Evolutionary conservation across 2,888 invertebrate genomes (phyloP).

Genomic region (Scaeva pyrastri): DNA sequence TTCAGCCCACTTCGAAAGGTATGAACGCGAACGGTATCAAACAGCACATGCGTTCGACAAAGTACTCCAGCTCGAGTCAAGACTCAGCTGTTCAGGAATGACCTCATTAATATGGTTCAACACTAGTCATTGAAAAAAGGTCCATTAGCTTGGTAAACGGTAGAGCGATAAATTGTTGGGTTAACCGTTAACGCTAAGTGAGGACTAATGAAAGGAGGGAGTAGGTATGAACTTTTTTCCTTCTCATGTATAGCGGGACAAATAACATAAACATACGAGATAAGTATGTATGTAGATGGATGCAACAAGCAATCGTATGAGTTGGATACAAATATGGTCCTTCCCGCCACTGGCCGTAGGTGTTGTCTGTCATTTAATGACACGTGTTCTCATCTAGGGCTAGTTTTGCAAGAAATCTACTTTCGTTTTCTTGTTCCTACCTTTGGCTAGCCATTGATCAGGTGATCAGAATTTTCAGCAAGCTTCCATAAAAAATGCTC

Average conservation of each 20-base stretch:
- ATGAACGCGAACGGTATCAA: neutral
- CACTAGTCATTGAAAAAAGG: neutral
- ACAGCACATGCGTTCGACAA: slow-evolving; percentile 50
- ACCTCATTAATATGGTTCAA: slow-evolving; percentile 48
- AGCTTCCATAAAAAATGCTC: slow-evolving; percentile 26
- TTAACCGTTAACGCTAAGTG: too few relatives aligned
- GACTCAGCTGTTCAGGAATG: slow-evolving; percentile 59
- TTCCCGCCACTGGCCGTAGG: slow-evolving; percentile 66
- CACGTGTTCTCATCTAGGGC: slow-evolving; percentile 61
- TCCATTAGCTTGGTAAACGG: neutral
- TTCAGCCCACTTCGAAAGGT: neutral
- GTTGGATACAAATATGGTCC: slow-evolving; percentile 58
- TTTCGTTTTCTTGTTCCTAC: slow-evolving; percentile 84
- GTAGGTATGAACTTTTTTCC: neutral
- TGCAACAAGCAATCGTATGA: slow-evolving; percentile 10
- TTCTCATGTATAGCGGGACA: neutral
- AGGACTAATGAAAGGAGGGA: neutral
- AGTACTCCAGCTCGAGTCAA: neutral
- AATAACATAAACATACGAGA: slow-evolving; percentile 22
- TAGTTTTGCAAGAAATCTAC: slow-evolving; percentile 78
- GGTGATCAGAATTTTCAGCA: slow-evolving; percentile 79
- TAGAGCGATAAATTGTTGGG: too few relatives aligned
- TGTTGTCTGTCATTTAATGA: slow-evolving; percentile 59
- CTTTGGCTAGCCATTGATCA: slow-evolving; percentile 83
- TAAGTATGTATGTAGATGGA: neutral